These are phyloP conservation scores for Brachionus rotundiformis DNA, from an alignment of 1,140 invertebrate species.

Conservation along the genomic window DNA sequence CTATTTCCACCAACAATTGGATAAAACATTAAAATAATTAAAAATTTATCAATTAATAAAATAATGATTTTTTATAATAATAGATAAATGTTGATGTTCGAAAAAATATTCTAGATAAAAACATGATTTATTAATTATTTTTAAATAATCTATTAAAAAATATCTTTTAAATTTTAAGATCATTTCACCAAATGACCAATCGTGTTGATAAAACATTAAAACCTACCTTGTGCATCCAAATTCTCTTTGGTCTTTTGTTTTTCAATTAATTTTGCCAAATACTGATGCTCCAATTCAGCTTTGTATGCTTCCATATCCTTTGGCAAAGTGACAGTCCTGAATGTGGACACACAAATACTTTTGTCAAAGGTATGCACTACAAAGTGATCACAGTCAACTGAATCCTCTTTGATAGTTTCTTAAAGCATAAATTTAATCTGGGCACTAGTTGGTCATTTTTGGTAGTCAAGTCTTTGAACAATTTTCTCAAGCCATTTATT, in stretches of 20 bases:
- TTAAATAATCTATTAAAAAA: too few relatives aligned
- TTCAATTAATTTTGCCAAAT: slow-evolving; percentile 22
- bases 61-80: too few relatives aligned
- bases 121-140: too few relatives aligned
- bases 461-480: slow-evolving; percentile 61
- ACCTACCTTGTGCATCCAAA: slow-evolving; percentile 16
- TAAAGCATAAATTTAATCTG: slow-evolving; percentile 57
- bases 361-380: slow-evolving; percentile 59
- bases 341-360: background rate
- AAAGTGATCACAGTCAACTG: slow-evolving; percentile 63
- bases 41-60: too few relatives aligned
- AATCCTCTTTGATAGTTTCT: slow-evolving; percentile 58
- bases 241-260: slow-evolving; percentile 48
- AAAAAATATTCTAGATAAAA: too few relatives aligned
- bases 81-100: too few relatives aligned
- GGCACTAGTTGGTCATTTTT: slow-evolving; percentile 57
- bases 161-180: background rate
- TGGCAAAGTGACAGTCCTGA: slow-evolving; percentile 27
- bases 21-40: too few relatives aligned
- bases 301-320: slow-evolving; percentile 48
- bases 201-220: background rate
- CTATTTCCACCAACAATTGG: background rate
- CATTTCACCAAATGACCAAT: background rate
- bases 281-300: slow-evolving; percentile 23
- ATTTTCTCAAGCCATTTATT: slow-evolving; percentile 59